Evolutionary conservation across 1,140 invertebrate species (phyloP).

Genomic region (Penaeus chinensis): DNA sequence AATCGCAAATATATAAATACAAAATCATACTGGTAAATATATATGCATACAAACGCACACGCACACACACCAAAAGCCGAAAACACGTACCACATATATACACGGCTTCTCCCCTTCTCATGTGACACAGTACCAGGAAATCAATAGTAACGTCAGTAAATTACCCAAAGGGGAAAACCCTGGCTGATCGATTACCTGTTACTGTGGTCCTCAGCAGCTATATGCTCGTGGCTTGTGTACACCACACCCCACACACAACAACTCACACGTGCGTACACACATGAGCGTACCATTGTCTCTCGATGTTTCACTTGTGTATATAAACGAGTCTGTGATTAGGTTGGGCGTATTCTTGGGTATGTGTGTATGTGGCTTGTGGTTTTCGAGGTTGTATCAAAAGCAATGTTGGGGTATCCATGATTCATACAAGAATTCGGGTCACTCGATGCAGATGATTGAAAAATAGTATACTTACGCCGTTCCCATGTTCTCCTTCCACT

Average conservation of each 20-base stretch:
- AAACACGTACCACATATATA: not conserved
- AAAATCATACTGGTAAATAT: not conserved
- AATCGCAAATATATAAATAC: not conserved
- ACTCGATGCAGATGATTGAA: too few species aligned
- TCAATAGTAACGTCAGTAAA: too few species aligned
- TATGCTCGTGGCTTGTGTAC: too few species aligned
- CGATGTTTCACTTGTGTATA: too few species aligned
- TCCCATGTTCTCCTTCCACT: constrained; percentile 54
- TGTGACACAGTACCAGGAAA: too few species aligned
- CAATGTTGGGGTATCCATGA: not conserved
- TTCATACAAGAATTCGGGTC: not conserved
- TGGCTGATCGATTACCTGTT: too few species aligned
- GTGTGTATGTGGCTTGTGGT: not conserved
- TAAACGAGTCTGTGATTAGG: too few species aligned
- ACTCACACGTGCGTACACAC: too few species aligned
- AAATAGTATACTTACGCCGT: constrained; percentile 33
- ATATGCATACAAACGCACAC: not conserved
- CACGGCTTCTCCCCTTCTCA: not conserved
- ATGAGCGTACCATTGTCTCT: too few species aligned
- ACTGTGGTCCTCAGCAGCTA: too few species aligned
- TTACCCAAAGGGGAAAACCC: too few species aligned
- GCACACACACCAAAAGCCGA: not conserved
- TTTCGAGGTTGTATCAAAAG: not conserved
- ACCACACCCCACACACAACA: too few species aligned
- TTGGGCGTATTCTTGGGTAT: not conserved